Evolutionary conservation across 2,888 invertebrate species (phyloP).

Genomic region (Drosophila mettleri): DNA sequence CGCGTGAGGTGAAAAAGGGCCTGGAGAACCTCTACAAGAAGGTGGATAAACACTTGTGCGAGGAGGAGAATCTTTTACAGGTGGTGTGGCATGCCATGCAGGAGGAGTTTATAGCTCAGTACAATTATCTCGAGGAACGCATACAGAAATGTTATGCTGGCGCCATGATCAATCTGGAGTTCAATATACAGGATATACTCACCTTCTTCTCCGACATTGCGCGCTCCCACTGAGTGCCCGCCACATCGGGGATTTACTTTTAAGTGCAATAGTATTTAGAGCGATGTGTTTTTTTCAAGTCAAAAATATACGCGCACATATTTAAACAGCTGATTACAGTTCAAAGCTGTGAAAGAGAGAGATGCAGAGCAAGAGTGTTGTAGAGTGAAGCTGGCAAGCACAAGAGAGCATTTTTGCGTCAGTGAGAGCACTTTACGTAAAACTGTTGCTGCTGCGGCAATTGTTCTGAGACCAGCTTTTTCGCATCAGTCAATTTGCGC

Average conservation of each 20-base stretch:
- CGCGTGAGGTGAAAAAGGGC: constrained; percentile 95
- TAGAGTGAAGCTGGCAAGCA: neutral
- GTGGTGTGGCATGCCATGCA: constrained; percentile 99
- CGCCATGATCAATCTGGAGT: constrained; percentile 96
- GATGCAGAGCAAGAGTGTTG: constrained; percentile 11
- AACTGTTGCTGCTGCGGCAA: constrained; percentile 9
- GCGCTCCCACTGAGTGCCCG: constrained; percentile 90
- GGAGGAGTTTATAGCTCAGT: constrained; percentile 98
- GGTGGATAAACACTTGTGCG: constrained; percentile 98
- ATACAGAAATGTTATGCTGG: constrained; percentile 98
- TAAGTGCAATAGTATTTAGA: constrained; percentile 83
- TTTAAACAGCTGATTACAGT: constrained; percentile 54
- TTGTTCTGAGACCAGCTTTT: constrained; percentile 55
- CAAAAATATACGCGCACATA: constrained; percentile 64
- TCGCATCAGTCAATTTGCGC: constrained; percentile 56
- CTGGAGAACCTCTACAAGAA: constrained; percentile 96
- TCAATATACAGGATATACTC: constrained; percentile 97
- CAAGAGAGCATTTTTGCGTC: constrained; percentile 6
- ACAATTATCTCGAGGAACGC: constrained; percentile 95
- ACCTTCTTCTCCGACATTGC: constrained; percentile 99
- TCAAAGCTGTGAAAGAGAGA: constrained; percentile 12
- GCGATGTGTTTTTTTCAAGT: constrained; percentile 46
- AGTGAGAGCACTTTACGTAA: constrained; percentile 4
- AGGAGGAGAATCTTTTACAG: constrained; percentile 95
- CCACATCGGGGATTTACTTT: constrained; percentile 56